These are phyloP conservation scores for Drosophila anceps DNA, from an alignment of 2,888 invertebrate genomes.

Conservation along the genomic window DNA sequence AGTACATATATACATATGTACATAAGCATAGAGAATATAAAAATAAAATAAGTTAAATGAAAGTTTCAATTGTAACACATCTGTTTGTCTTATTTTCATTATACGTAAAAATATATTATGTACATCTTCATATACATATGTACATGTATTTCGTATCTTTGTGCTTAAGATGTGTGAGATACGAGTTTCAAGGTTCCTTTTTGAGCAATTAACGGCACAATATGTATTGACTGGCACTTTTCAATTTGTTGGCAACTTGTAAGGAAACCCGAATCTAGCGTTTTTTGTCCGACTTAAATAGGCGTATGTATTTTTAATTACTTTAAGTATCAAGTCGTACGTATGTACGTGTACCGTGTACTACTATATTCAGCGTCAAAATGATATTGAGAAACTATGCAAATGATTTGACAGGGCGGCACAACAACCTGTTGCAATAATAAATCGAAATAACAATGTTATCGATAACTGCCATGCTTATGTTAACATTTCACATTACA, in stretches of 20 bases:
- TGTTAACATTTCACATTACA: not conserved
- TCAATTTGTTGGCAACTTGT: conserved; percentile 9
- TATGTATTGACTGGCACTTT: not conserved
- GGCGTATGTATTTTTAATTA: conserved; percentile 45
- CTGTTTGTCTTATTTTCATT: not conserved
- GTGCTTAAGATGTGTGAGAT: conserved; percentile 4
- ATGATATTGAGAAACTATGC: conserved; percentile 35
- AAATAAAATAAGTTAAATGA: no score
- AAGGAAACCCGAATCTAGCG: not conserved
- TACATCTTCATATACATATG: not conserved
- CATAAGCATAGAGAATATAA: no score
- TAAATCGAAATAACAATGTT: conserved; percentile 7
- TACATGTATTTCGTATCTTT: conserved; percentile 6
- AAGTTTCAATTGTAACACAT: conserved; percentile 15
- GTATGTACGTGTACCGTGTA: conserved; percentile 27
- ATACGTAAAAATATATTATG: conserved; percentile 2
- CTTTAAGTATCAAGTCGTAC: conserved; percentile 43
- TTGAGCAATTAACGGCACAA: not conserved
- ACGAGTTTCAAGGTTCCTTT: not conserved
- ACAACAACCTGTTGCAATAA: conserved; percentile 44
- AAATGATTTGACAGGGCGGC: conserved; percentile 30
- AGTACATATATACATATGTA: no score
- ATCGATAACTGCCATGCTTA: conserved; percentile 7
- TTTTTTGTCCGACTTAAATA: conserved; percentile 27
- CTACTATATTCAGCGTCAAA: conserved; percentile 17